phyloP scores from a whole-genome alignment of 2,888 invertebrate species.

The Ormyrus rosae region DNA sequence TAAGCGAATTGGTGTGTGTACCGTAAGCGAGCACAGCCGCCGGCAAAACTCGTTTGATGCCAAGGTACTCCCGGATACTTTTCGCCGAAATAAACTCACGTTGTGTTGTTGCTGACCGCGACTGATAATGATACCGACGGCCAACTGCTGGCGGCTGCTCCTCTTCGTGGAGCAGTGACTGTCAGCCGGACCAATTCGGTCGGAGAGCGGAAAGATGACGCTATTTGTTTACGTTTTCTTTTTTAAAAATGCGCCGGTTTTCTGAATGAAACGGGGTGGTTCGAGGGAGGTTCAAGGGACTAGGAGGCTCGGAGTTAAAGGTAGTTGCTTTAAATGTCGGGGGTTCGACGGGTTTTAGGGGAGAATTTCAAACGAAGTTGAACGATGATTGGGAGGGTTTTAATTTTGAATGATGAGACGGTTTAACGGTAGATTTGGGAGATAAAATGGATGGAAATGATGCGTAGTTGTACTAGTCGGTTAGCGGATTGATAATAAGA shows the following conservation, averaged over 20 bases:
- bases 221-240: slow-evolving; percentile 11
- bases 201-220: not conserved
- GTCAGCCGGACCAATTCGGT: not conserved
- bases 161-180: not conserved
- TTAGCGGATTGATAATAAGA: too few species aligned
- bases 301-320: too few species aligned
- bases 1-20: not conserved
- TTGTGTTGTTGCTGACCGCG: too few species aligned
- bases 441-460: not conserved
- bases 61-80: not conserved
- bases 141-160: too few species aligned
- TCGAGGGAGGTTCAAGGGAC: too few species aligned
- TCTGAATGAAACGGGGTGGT: too few species aligned
- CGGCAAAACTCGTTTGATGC: not conserved
- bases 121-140: too few species aligned
- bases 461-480: too few species aligned
- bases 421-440: not conserved
- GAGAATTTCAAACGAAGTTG: not conserved
- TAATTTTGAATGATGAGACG: not conserved
- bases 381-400: not conserved
- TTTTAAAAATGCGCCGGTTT: not conserved
- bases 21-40: slow-evolving; percentile 1
- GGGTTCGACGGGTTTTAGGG: too few species aligned
- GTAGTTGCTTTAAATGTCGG: too few species aligned
- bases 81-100: too few species aligned